Evolutionary conservation across 2,113 vertebrate species (phyloP).

Genomic region (Crotalus viridis): DNA sequence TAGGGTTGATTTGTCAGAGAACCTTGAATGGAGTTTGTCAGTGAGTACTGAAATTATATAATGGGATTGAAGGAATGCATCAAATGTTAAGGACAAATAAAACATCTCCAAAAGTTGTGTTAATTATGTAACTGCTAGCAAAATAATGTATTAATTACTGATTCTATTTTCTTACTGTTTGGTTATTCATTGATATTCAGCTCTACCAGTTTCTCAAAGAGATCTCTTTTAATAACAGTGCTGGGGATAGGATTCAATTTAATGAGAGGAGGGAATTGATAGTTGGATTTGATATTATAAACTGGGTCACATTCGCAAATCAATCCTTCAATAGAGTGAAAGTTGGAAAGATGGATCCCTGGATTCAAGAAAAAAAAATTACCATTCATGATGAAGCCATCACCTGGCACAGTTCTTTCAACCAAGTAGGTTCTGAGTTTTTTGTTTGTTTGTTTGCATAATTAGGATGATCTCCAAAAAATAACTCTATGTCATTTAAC

Average conservation of each 20-base stretch:
- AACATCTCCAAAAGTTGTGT: not conserved
- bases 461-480: not conserved
- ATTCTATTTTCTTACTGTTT: not conserved
- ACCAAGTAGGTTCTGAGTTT: not conserved
- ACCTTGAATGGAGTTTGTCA: not conserved
- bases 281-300: not conserved
- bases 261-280: not conserved
- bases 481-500: not conserved
- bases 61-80: not conserved
- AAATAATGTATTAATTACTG: not conserved
- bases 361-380: not conserved
- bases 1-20: too few relatives aligned
- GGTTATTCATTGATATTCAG: not conserved
- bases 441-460: not conserved
- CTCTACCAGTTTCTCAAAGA: not conserved
- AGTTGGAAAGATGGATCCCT: not conserved
- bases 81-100: not conserved
- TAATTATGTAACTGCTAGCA: not conserved
- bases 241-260: not conserved
- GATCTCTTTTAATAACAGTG: not conserved
- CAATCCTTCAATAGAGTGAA: not conserved
- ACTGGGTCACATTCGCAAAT: not conserved
- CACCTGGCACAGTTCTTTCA: not conserved
- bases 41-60: not conserved
- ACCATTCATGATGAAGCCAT: not conserved